Base-by-base conservation (phyloP, 2,113 vertebrate species). In the Phycodurus eques region DNA sequence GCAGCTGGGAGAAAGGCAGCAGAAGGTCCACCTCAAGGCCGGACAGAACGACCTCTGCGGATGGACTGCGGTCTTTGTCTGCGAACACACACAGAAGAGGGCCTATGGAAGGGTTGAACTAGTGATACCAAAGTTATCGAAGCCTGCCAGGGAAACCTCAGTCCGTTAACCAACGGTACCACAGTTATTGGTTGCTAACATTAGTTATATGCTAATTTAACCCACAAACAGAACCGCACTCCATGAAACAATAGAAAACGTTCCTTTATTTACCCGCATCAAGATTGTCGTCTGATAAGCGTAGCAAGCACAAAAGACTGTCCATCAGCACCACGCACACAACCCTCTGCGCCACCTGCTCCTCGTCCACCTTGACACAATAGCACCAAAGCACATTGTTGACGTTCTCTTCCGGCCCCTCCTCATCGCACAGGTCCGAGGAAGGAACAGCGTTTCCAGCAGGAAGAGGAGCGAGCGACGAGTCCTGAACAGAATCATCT, bases 241-340 rank as follows among this genome's bases (percentile, higher is more conserved):
- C 1, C 49, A 20, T 54, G 17, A 54, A 56, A 20, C 53, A n/a
- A 54, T 54, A 20, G 12, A 22, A 1, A 44, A 22, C n/a, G 14
- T 22, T 54, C 20, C 20, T 54, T 22, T 46, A 5, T 67, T 67
- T 78, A 88, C 88, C 86, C 80, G 47, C 0, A 4, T 73, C 63
- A 71, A 78, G 82, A 84, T 60, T 76, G 17, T 78, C 83, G 60
- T 63, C 46, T 65, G 85, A 67, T 5, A 75, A 65, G 71, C 33
- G 66, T n/a, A 98, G 92, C 63, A 98, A 88, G 0, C 91, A 93
- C 1, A 98, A 68, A 67, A 91, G 80, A 0, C 76, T 86, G 69
- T 93, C 88, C 0, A 92, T 95, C 85, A 97, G 89, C 75, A 95
- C 95, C 53, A 98, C 90, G 87, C 96, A 98, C 67, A 92, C 94